Conservation (phyloP, 2,113 vertebrate genomes). For the Boleophthalmus pectinirostris region DNA sequence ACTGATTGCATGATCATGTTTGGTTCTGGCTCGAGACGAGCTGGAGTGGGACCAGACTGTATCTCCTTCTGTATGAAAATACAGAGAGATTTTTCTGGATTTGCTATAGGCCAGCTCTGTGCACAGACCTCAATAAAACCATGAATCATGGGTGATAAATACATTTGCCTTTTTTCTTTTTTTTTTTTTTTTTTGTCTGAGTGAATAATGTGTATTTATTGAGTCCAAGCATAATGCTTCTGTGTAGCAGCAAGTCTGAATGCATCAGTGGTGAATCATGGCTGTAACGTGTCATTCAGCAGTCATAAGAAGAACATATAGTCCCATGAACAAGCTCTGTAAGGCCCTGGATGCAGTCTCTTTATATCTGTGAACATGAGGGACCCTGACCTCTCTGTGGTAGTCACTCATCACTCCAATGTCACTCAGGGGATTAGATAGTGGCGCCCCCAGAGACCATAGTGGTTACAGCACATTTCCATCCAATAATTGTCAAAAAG, state of each 20-base stretch:
- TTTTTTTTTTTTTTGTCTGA: neutral
- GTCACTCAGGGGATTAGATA: slow-evolving; percentile 19
- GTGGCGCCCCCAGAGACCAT: slow-evolving; percentile 5
- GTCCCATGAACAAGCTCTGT: neutral
- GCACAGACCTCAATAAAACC: neutral
- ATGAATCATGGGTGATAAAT: neutral
- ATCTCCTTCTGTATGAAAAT: too few relatives aligned
- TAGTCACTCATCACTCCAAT: slow-evolving; percentile 19
- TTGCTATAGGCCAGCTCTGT: too few relatives aligned
- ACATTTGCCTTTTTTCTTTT: neutral
- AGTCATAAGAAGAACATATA: slow-evolving; percentile 7
- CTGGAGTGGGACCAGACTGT: too few relatives aligned
- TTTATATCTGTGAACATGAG: slow-evolving; percentile 5
- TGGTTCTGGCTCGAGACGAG: too few relatives aligned
- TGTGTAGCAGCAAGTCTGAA: slow-evolving; percentile 3
- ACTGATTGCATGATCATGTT: too few relatives aligned
- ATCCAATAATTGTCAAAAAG: neutral
- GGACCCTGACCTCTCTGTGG: slow-evolving; percentile 21
- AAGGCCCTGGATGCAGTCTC: neutral
- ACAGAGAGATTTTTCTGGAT: too few relatives aligned
- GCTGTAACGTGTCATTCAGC: slow-evolving; percentile 10
- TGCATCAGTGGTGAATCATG: neutral
- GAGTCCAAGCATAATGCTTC: neutral
- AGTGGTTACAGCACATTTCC: neutral
- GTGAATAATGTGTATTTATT: neutral